A percentile compares a stretch with the other conserved stretches of the same genome.
Evolutionary conservation across 2,888 invertebrate genomes (phyloP).

Genomic region (Clunio marinus): DNA sequence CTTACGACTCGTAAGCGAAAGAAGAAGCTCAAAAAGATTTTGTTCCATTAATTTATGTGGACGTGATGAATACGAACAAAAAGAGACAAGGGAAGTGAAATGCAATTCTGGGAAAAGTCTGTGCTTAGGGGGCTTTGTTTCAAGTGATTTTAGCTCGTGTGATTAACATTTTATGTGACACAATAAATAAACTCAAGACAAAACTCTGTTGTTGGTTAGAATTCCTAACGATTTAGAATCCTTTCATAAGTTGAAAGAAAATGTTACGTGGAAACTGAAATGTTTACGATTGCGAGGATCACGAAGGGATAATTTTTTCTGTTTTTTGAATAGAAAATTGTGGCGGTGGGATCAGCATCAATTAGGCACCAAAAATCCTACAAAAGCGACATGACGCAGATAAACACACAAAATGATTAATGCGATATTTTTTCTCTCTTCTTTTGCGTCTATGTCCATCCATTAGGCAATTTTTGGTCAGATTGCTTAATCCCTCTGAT

Average conservation of each 20-base stretch:
- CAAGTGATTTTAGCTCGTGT: slow-evolving; percentile 20
- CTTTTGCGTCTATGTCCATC: slow-evolving; percentile 34
- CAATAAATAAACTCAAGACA: no score
- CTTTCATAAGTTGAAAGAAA: no score
- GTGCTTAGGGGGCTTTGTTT: slow-evolving; percentile 20
- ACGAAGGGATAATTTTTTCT: no score
- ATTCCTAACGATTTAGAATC: no score
- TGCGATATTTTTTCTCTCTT: slow-evolving; percentile 23
- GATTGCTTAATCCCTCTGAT: slow-evolving; percentile 1
- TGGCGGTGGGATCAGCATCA: slow-evolving; percentile 31
- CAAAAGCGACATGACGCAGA: slow-evolving; percentile 31
- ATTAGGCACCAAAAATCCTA: slow-evolving; percentile 32
- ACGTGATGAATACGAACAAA: slow-evolving; percentile 32
- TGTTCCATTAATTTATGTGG: slow-evolving; percentile 36
- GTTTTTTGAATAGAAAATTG: no score
- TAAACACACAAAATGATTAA: slow-evolving; percentile 33
- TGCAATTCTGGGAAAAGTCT: no score
- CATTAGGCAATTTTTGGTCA: slow-evolving; percentile 21
- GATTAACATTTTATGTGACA: slow-evolving; percentile 31
- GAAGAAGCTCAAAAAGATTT: slow-evolving; percentile 27
- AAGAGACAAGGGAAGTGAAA: not conserved
- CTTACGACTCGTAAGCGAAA: not conserved
- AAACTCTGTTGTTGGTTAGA: not conserved
- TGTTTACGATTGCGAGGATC: no score
- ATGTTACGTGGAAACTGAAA: no score